Evolutionary conservation across 2,797 vertebrate genomes (phyloP), one percentile per base, ranked within the genome.

Genomic region (Synaphobranchus kaupii): DNA sequence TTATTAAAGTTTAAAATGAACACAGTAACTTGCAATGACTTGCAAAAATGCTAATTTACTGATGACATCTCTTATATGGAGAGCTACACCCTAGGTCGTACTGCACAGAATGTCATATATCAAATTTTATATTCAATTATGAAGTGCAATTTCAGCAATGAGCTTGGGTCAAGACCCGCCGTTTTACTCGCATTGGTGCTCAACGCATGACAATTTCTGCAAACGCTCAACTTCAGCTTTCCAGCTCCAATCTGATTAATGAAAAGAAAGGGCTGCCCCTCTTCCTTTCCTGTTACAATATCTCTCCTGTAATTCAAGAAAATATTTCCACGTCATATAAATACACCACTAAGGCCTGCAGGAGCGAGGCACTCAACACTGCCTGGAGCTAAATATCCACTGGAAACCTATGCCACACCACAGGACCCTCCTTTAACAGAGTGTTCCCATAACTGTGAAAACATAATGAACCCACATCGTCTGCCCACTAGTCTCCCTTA

Each of bases 31-130:
- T 73, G 84, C 12, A 88, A 52, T 86, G 87, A 88, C 87, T 85
- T 83, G 60, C 87, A 85, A 66, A 85, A 86, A 87, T 48, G 60
- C 17, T 63, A 68, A 82, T 89, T 89, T 89, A 87, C 71, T 66
- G 68, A 39, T 89, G 83, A 85, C 88, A 85, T 71, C 48, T 28
- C 58, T 83, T 66, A 85, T 83, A 89, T 82, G 56, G 63, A 87
- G 86, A 87, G 34, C 20, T 52, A 20, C 31, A 82, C 34, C 78
- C 85, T 1, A 71, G 84, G 56, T 88, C 85, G 39, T 13, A 82
- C 82, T 44, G n/a, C 31, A 25, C 85, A 20, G 80, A 60, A 39
- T 81, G 82, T 85, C 71, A 88, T 88, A 88, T 85, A 90, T 84
- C 68, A 48, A 5, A 12, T 3, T 66, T 76, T 50, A 66, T 0